Evolutionary conservation across 2,797 vertebrate genomes (phyloP).

Genomic region (Gobio occitaniae): DNA sequence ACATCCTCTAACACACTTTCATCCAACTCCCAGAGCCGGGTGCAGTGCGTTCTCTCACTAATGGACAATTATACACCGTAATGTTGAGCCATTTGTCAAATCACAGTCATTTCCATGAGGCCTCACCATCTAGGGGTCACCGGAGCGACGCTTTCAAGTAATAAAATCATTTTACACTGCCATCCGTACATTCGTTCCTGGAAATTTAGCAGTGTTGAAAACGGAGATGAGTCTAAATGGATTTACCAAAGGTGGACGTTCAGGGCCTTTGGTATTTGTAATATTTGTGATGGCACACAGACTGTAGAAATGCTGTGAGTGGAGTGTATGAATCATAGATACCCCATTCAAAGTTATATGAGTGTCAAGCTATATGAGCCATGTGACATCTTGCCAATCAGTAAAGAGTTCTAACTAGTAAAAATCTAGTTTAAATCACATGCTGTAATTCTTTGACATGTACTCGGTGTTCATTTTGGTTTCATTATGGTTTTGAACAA

Average conservation of each 20-base stretch:
- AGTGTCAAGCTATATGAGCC: neutral
- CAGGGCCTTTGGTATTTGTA: neutral
- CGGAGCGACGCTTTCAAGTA: neutral
- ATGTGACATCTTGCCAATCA: slow-evolving; percentile 12
- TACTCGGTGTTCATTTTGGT: neutral
- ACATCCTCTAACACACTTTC: slow-evolving; percentile 30
- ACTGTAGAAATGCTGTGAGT: neutral
- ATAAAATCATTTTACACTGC: slow-evolving; percentile 27
- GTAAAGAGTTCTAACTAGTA: neutral
- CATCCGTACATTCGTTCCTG: slow-evolving; percentile 3
- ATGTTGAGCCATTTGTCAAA: slow-evolving; percentile 53
- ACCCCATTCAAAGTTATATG: neutral
- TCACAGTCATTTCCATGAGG: slow-evolving; percentile 29
- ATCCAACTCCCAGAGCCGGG: slow-evolving; percentile 33
- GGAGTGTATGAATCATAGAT: neutral
- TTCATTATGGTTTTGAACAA: neutral
- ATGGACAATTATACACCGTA: slow-evolving; percentile 50
- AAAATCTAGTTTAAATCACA: neutral
- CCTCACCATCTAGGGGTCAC: slow-evolving; percentile 19
- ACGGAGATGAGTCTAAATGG: neutral
- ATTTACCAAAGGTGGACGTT: neutral
- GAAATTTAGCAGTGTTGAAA: neutral
- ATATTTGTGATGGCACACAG: slow-evolving; percentile 3
- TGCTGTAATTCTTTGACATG: neutral
- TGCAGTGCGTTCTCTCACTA: slow-evolving; percentile 15